A percentile compares a stretch with the other conserved stretches of the same genome.
These are phyloP conservation scores for Platerodrilus igneus DNA, from an alignment of 2,888 invertebrate species.

Conservation along the genomic window DNA sequence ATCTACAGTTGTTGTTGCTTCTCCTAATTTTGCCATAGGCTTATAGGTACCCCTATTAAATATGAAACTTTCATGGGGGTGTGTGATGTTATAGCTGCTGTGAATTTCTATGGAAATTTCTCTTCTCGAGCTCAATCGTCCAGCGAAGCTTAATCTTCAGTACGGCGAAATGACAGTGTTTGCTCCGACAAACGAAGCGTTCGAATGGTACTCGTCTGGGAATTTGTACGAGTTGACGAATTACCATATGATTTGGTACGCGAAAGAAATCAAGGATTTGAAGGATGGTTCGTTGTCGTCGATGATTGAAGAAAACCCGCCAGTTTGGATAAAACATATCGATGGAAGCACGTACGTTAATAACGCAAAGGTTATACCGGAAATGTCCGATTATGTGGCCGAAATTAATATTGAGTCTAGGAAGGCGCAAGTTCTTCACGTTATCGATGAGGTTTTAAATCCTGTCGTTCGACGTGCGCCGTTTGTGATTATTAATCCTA, in stretches of 20 bases:
- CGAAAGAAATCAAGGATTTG: slow-evolving; percentile 60
- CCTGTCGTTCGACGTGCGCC: slow-evolving; percentile 62
- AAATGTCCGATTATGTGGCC: slow-evolving; percentile 39
- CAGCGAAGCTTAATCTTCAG: slow-evolving; percentile 65
- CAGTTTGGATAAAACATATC: slow-evolving; percentile 72
- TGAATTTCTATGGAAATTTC: too few relatives aligned
- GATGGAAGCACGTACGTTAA: slow-evolving; percentile 70
- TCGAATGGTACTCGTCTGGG: slow-evolving; percentile 47
- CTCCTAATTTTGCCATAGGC: too few relatives aligned
- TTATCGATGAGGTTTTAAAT: slow-evolving; percentile 78
- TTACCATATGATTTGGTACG: slow-evolving; percentile 48
- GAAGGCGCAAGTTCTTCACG: slow-evolving; percentile 60
- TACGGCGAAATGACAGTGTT: slow-evolving; percentile 76
- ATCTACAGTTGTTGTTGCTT: too few relatives aligned
- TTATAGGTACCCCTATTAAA: too few relatives aligned
- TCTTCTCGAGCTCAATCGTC: slow-evolving; percentile 63
- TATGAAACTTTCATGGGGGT: too few relatives aligned
- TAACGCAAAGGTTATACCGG: slow-evolving; percentile 73
- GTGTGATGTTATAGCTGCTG: too few relatives aligned
- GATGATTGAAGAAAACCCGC: slow-evolving; percentile 76
- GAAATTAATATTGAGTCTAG: slow-evolving; percentile 31
- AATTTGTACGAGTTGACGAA: slow-evolving; percentile 56
- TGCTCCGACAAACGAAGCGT: slow-evolving; percentile 80
- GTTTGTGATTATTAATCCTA: slow-evolving; percentile 50
- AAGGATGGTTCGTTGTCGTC: slow-evolving; percentile 44